Base-by-base conservation (phyloP, 2,113 vertebrate species). In the Pipa parva region DNA sequence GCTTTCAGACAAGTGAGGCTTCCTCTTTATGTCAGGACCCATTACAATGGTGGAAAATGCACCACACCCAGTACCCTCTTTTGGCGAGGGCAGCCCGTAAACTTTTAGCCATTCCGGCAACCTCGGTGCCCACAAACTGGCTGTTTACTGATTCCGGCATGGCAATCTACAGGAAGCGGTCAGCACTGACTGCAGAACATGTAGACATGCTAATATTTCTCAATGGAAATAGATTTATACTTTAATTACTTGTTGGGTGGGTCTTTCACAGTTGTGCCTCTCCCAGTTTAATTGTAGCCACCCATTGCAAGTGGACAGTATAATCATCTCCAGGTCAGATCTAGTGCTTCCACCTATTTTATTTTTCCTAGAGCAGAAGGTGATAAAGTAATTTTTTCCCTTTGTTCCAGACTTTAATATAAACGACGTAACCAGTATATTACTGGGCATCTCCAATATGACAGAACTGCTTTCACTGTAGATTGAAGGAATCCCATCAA, bases 21-120 rank as follows among this genome's bases (percentile, higher is more conserved):
- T 77, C 82, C 0, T 75, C 79, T 0, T 74, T 85, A 33, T 79
- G 82, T 1, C 80, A 86, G 63, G 85, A 88, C 33, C 87, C 87
- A 4, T 65, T 87, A 71, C 80, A 79, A 63, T 90, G 87, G 88
- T 90, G 88, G 88, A 84, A 79, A 54, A 80, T 66, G 1, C 87
- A 85, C 28, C 75, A 77, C 0, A 78, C 63, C n/a, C 85, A 87
- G 76, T 83, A 87, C 22, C 86, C 87, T 0, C 71, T 85, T 25
- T 63, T 90, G 67, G 81, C 85, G 4, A 64, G 48, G 0, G 84
- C 76, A 2, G 82, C 82, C 0, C 73, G 78, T 1, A 78, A 70
- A n/a, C 78, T 83, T 71, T 76, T 89, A 71, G 80, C 81, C 0
- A 79, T 80, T 7, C 86, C 84, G 0, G 85, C 83, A 0, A 85